These are phyloP conservation scores for Esox masquinongy DNA, from an alignment of 2,797 vertebrate genomes.

Conservation along the genomic window DNA sequence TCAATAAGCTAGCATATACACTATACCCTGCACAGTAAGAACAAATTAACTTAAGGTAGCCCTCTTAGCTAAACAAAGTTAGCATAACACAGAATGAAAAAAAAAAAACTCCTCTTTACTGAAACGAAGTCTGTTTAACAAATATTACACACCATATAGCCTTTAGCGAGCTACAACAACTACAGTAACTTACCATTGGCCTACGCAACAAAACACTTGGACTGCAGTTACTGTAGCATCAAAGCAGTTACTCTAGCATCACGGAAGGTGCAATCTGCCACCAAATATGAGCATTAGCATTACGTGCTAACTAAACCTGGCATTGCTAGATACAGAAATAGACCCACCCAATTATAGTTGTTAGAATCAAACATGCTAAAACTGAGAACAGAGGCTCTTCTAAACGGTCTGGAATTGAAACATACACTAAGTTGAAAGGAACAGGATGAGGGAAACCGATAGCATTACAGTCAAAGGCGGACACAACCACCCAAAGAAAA, in stretches of 20 bases:
- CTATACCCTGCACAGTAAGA: constrained; percentile 14
- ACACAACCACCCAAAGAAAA: constrained; percentile 68
- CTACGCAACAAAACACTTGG: not conserved
- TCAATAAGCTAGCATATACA: constrained; percentile 24
- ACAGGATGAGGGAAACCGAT: constrained; percentile 22
- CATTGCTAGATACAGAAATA: not conserved
- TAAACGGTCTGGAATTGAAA: constrained; percentile 23
- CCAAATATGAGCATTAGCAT: not conserved
- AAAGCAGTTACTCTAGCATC: not conserved
- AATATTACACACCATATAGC: constrained; percentile 28
- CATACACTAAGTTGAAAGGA: constrained; percentile 15
- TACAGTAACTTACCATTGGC: not conserved
- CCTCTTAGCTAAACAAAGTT: constrained; percentile 33
- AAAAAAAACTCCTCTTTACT: constrained; percentile 23
- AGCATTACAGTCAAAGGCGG: constrained; percentile 46
- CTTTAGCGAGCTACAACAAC: constrained; percentile 24
- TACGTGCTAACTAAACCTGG: constrained; percentile 5
- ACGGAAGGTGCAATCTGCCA: not conserved
- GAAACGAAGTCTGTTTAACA: constrained; percentile 25
- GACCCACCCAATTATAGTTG: constrained; percentile 7
- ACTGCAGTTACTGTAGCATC: not conserved
- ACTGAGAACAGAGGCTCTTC: constrained; percentile 16
- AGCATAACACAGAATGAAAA: constrained; percentile 35
- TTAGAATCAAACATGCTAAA: constrained; percentile 14
- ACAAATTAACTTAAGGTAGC: constrained; percentile 24